phyloP scores from a whole-genome alignment of 2,797 vertebrate species.

The Hipposideros larvatus region DNA sequence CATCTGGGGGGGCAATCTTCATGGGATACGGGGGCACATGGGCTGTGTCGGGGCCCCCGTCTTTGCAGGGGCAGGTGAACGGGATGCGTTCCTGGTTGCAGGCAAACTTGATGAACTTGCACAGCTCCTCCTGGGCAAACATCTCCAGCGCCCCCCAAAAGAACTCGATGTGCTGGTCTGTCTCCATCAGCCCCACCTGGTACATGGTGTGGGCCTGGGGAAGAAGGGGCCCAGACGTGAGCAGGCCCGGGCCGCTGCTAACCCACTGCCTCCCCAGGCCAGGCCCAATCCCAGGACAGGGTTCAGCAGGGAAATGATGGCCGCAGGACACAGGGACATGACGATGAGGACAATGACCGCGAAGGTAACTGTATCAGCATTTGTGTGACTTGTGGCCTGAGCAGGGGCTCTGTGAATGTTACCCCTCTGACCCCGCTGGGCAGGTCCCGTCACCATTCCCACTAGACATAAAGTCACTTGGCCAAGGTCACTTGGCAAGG shows the following conservation, averaged over 20 bases:
- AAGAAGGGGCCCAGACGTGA: neutral
- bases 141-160: conserved; percentile 98
- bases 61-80: conserved; percentile 98
- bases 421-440: neutral
- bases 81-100: conserved; percentile 99
- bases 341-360: fast-evolving
- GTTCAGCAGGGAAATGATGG: no score
- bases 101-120: conserved; percentile 99
- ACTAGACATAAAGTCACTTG: neutral
- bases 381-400: neutral
- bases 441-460: neutral
- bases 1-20: conserved; percentile 98
- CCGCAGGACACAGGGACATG: neutral
- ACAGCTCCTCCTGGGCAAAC: conserved; percentile 99
- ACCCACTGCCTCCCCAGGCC: neutral
- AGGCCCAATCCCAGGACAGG: neutral
- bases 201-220: conserved; percentile 99
- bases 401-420: neutral
- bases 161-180: conserved; percentile 98
- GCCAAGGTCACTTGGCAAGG: neutral
- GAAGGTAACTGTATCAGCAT: fast-evolving
- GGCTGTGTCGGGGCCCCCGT: conserved; percentile 96
- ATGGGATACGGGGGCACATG: conserved; percentile 98
- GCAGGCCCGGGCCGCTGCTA: neutral
- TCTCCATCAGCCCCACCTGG: conserved; percentile 99